phyloP scores from a whole-genome alignment of 2,113 vertebrate genomes.

The Stictonetta naevosa region DNA sequence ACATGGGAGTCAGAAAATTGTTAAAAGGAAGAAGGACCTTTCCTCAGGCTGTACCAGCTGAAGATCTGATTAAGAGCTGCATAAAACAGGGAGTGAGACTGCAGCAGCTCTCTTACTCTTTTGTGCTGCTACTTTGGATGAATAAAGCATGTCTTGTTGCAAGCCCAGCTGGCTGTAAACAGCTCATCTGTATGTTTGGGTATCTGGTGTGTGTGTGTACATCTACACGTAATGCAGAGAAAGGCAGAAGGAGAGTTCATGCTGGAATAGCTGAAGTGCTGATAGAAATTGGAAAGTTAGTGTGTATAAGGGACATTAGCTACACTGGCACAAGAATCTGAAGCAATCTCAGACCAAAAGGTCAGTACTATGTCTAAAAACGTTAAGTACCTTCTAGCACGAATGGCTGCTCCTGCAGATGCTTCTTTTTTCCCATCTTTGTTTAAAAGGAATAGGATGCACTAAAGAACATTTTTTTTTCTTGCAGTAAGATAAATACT shows the following conservation, averaged over 20 bases:
- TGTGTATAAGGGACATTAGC: background rate
- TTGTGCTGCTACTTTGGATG: background rate
- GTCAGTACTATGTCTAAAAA: background rate
- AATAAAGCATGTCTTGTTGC: background rate
- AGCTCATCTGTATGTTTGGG: background rate
- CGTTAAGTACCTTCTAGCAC: background rate
- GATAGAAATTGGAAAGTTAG: background rate
- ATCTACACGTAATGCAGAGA: fast-evolving
- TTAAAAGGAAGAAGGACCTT: background rate
- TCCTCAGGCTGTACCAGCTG: background rate
- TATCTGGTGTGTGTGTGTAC: background rate
- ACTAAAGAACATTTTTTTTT: background rate
- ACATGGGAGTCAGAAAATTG: background rate
- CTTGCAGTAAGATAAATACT: background rate
- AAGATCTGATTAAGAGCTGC: background rate
- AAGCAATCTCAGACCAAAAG: background rate
- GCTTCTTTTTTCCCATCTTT: background rate
- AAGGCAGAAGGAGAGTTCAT: background rate
- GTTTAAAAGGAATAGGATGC: background rate
- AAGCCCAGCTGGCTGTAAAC: background rate
- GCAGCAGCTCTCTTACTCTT: background rate
- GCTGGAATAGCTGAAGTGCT: background rate
- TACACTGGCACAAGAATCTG: background rate
- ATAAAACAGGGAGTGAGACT: background rate
- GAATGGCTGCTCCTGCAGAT: background rate